Percentiles rank a stretch among this genome's conserved stretches.
Conservation (phyloP, 1,140 invertebrate genomes). For the Pinna nobilis region DNA sequence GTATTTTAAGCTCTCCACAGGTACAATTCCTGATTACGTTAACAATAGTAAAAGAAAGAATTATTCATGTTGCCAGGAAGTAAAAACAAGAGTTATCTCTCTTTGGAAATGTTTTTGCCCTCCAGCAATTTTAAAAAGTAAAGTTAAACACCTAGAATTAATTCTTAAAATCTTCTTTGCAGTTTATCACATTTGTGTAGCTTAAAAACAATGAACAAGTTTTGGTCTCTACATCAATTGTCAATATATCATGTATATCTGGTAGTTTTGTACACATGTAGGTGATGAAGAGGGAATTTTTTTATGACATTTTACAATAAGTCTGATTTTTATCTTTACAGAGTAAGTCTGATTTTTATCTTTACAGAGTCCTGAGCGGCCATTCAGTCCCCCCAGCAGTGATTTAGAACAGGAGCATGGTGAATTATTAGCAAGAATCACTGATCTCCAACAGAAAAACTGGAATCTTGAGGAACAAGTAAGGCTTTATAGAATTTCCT, state of each 20-base stretch:
- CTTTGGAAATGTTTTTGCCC: no score
- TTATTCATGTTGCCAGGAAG: no score
- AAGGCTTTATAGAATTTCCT: no score
- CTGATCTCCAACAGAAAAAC: slow-evolving; percentile 76
- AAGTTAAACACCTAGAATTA: neutral
- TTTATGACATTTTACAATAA: no score
- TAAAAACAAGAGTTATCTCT: no score
- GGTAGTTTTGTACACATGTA: neutral
- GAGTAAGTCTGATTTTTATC: neutral
- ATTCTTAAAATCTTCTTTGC: neutral
- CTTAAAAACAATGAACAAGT: neutral
- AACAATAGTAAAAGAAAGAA: no score
- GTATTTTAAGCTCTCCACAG: slow-evolving; percentile 24
- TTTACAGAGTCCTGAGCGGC: slow-evolving; percentile 30
- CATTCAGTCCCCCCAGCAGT: slow-evolving; percentile 32
- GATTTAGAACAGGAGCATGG: slow-evolving; percentile 72
- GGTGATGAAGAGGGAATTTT: no score
- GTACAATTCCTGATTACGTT: no score
- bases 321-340: neutral
- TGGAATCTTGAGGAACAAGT: slow-evolving; percentile 78
- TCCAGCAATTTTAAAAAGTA: neutral
- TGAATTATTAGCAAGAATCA: slow-evolving; percentile 74
- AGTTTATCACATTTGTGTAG: neutral
- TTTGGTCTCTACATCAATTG: neutral
- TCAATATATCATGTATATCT: neutral